A percentile compares a stretch with the other conserved stretches of the same genome.
phyloP scores from a whole-genome alignment of 2,888 invertebrate species.

The Luffia ferchaultella region DNA sequence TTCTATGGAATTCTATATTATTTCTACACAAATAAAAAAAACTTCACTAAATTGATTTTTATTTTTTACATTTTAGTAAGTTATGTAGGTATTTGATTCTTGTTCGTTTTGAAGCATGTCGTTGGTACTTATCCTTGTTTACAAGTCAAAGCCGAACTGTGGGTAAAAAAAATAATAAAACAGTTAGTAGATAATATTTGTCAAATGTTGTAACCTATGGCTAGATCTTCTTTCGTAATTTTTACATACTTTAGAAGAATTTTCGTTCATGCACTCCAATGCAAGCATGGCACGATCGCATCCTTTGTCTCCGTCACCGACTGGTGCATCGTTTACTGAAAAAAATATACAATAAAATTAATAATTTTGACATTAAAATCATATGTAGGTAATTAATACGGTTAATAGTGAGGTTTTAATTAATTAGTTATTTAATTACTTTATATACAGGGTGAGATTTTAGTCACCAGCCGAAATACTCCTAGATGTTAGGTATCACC shows the following conservation, averaged over 20 bases:
- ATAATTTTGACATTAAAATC: background rate
- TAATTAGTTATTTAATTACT: too few species aligned
- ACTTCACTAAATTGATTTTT: background rate
- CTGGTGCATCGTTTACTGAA: slow-evolving; percentile 40
- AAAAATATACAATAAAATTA: background rate
- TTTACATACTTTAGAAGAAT: slow-evolving; percentile 48
- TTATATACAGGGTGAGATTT: too few species aligned
- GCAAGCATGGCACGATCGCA: slow-evolving; percentile 44
- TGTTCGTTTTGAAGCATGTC: too few species aligned
- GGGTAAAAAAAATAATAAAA: slow-evolving; percentile 17
- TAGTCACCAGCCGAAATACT: too few species aligned
- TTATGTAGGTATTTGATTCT: background rate
- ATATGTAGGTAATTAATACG: too few species aligned
- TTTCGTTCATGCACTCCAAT: slow-evolving; percentile 41
- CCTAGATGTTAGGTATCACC: too few species aligned
- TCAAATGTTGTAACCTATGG: too few species aligned
- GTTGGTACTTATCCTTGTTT: too few species aligned
- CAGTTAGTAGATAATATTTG: background rate
- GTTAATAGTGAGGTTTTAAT: too few species aligned
- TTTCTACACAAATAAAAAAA: background rate
- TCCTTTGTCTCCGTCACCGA: slow-evolving; percentile 44
- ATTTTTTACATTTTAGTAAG: background rate
- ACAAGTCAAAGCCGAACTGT: slow-evolving; percentile 41
- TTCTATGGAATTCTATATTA: too few species aligned
- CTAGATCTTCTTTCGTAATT: too few species aligned